Percentiles rank a stretch among this genome's conserved stretches.
phyloP scores from a whole-genome alignment of 30 jellyfish, hydroid and myxozoan genomes.

The Sanderia malayensis region DNA sequence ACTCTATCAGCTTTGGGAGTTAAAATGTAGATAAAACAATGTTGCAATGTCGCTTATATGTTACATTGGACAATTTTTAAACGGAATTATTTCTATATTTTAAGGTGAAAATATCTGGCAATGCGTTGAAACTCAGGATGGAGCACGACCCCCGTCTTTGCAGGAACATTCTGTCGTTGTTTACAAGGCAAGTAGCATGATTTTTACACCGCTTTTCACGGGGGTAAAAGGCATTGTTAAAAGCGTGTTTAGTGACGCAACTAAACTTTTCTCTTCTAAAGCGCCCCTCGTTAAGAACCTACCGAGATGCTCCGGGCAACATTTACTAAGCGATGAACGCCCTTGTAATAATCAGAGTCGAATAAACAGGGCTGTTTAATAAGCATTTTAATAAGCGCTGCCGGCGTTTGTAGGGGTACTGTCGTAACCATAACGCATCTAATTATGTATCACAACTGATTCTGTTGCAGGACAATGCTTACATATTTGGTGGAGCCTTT shows the following conservation, averaged over 20 bases:
- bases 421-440: too few relatives aligned
- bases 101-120: constrained; percentile 53
- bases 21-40: too few relatives aligned
- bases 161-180: constrained; percentile 53
- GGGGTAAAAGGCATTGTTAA: not conserved
- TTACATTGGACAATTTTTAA: too few relatives aligned
- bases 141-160: constrained; percentile 30
- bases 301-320: not conserved
- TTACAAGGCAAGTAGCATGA: constrained; percentile 16
- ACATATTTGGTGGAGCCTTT: constrained; percentile 56
- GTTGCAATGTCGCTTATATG: too few relatives aligned
- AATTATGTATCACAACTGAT: too few relatives aligned
- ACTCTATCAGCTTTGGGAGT: too few relatives aligned
- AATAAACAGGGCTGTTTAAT: not conserved
- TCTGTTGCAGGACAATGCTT: constrained; percentile 36
- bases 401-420: too few relatives aligned
- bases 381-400: not conserved
- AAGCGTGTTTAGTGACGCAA: not conserved
- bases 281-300: not conserved
- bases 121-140: constrained; percentile 14
- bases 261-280: too few relatives aligned
- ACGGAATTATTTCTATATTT: too few relatives aligned
- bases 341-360: not conserved
- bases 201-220: too few relatives aligned
- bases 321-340: too few relatives aligned